Conservation (phyloP, 1,140 invertebrate genomes). For the Theocolax elegans region DNA sequence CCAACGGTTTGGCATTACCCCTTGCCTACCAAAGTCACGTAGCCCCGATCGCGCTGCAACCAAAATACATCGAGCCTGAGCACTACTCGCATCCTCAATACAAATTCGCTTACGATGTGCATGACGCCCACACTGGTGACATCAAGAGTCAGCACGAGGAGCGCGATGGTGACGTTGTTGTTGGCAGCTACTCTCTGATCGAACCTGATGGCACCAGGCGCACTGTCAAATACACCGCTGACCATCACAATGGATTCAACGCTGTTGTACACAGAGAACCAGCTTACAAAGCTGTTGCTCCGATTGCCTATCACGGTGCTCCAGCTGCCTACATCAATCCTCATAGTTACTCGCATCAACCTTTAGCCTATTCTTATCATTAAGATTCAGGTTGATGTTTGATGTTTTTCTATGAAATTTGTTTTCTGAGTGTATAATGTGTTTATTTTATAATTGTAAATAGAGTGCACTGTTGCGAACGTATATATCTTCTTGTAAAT, state of each 20-base stretch:
- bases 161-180: conserved; percentile 68
- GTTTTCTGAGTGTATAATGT: no score
- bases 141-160: conserved; percentile 68
- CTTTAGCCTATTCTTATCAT: background rate
- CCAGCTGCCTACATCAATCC: no score
- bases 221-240: conserved; percentile 70
- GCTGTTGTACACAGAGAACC: no score
- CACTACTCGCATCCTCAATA: background rate
- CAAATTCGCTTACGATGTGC: conserved; percentile 68
- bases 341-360: no score
- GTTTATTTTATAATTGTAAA: no score
- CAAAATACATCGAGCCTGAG: background rate
- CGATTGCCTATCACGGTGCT: no score
- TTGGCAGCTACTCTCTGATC: conserved; percentile 69
- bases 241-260: conserved; percentile 69
- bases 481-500: no score
- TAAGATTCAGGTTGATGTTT: no score
- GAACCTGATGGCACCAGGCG: conserved; percentile 70
- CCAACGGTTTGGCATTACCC: conserved; percentile 60
- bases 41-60: background rate
- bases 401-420: no score
- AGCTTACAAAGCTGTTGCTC: conserved; percentile 69
- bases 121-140: conserved; percentile 69
- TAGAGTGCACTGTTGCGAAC: no score
- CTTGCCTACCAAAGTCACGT: conserved; percentile 45